Conservation (phyloP, 1,140 invertebrate genomes). For the Halictus rubicundus region DNA sequence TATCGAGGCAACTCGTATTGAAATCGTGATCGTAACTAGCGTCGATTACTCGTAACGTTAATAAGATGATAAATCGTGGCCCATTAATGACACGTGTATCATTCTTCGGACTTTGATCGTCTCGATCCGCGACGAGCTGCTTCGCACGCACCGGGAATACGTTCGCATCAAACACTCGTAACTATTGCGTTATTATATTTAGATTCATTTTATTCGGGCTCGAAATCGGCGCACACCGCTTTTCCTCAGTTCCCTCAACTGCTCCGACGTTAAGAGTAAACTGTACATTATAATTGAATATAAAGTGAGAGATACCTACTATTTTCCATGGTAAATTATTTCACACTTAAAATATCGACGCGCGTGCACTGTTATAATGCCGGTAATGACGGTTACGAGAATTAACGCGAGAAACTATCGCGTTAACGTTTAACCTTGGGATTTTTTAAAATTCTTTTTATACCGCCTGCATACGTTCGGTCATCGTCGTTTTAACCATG, state of each 20-base stretch:
- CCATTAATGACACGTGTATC: not conserved
- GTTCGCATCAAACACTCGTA: not conserved
- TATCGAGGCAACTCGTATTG: not conserved
- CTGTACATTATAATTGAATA: no score
- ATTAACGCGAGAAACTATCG: no score
- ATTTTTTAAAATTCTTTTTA: not conserved
- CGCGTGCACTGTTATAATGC: no score
- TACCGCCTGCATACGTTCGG: conserved; percentile 5
- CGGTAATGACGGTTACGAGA: no score
- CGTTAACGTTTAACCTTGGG: not conserved
- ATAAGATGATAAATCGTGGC: not conserved
- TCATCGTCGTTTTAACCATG: conserved; percentile 24
- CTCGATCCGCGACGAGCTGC: not conserved
- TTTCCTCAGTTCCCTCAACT: no score
- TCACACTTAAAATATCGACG: no score
- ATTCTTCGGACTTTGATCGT: not conserved
- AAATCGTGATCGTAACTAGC: not conserved
- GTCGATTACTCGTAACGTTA: not conserved
- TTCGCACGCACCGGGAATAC: no score
- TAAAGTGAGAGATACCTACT: no score
- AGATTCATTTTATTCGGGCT: no score
- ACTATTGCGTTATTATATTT: not conserved
- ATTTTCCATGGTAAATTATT: no score
- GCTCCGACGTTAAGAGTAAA: no score
- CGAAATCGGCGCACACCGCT: no score